Evolutionary conservation across 2,113 vertebrate genomes (phyloP), one percentile per base, ranked within the genome.

Genomic region (Columba livia): DNA sequence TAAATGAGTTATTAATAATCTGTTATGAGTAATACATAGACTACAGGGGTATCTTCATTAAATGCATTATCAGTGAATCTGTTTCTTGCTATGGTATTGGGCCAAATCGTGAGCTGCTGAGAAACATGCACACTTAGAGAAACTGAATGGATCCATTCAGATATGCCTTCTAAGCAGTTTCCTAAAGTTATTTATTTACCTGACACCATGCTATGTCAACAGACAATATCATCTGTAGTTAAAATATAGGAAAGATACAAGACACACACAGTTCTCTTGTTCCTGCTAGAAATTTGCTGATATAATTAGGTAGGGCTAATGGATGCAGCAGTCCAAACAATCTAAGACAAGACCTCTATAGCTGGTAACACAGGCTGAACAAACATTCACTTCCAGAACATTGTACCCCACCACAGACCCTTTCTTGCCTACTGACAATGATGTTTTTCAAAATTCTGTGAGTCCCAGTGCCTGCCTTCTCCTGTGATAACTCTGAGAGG

Each of bases 1-100:
- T 92, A 82, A 95, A 93, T 95, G 71, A 89, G 64, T 91, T 96
- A 91, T 92, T 96, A 95, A 94, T 94, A 91, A 69, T 77, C 72
- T 91, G 29, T 89, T 95, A 72, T 12, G 54, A 95, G 47, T 38
- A 88, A 65, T 86, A 71, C 29, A 78, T 80, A 72, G 91, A 44
- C 85, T 87, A 50, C 73, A 61, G 53, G 34, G 7, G 5, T 88
- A 38, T 67, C 75, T 94, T 85, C 90, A 91, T 95, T 85, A 90
- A 90, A 66, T 51, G 51, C n/a, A 85, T 90, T 80, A 47, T 71
- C 53, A 82, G 60, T 42, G 65, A 38, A 86, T 61, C 88, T 93
- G 53, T 90, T 77, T 80, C 67, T 71, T 85, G 29, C 72, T 74
- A 12, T 73, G 47, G 62, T 91, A 53, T 29, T 50, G 79, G 31